phyloP scores from a whole-genome alignment of 2,797 vertebrate species.

The Thamnophis elegans region DNA sequence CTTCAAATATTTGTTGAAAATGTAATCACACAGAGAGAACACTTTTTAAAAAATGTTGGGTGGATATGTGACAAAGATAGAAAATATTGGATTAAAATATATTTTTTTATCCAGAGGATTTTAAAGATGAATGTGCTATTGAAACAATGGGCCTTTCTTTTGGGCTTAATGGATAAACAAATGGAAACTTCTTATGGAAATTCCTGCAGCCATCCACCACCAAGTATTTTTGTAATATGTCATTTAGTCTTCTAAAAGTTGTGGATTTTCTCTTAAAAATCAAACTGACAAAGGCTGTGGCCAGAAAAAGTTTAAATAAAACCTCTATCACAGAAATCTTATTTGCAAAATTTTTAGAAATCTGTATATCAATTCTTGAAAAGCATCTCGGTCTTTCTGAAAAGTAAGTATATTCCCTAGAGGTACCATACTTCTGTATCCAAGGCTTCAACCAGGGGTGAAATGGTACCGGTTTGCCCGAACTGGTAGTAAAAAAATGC shows the following conservation, averaged over 20 bases:
- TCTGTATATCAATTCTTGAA: background rate
- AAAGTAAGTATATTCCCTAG: background rate
- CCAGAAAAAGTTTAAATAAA: background rate
- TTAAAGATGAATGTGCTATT: too few relatives aligned
- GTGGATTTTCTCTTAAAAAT: background rate
- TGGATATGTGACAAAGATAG: too few relatives aligned
- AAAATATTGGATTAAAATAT: too few relatives aligned
- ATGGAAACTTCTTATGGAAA: too few relatives aligned
- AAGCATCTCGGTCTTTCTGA: background rate
- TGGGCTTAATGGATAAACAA: too few relatives aligned
- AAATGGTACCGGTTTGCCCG: too few relatives aligned
- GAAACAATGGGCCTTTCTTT: too few relatives aligned
- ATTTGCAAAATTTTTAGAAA: background rate
- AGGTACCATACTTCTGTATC: background rate
- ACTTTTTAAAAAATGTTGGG: too few relatives aligned
- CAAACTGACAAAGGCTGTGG: background rate
- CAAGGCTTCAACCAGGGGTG: background rate
- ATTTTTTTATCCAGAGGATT: too few relatives aligned
- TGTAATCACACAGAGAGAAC: too few relatives aligned
- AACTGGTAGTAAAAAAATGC: too few relatives aligned
- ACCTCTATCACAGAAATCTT: background rate
- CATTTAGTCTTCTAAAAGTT: background rate
- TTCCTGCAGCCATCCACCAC: background rate
- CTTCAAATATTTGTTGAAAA: too few relatives aligned
- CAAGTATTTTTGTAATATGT: background rate